phyloP scores from a whole-genome alignment of 2,888 invertebrate genomes.

The Hemistola chrysoprasaria region DNA sequence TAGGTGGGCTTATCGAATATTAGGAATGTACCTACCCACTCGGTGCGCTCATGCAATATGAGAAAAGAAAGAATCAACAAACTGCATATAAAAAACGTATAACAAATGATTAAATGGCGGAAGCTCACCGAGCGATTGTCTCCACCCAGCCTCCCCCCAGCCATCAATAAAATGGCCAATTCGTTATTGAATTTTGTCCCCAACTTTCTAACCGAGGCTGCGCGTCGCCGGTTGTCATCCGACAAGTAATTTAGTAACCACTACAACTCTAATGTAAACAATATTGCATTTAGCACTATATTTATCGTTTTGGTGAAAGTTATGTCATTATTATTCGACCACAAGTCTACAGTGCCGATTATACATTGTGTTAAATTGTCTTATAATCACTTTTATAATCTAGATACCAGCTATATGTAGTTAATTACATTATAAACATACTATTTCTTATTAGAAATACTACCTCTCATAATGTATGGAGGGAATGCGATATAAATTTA shows the following conservation, averaged over 20 bases:
- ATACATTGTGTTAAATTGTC: slow-evolving; percentile 51
- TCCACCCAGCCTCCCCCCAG: slow-evolving; percentile 79
- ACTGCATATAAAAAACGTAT: slow-evolving; percentile 43
- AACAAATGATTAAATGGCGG: slow-evolving; percentile 71
- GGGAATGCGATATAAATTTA: slow-evolving; percentile 61
- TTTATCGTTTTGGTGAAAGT: slow-evolving; percentile 65
- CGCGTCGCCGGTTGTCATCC: slow-evolving; percentile 76
- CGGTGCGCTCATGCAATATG: slow-evolving; percentile 41
- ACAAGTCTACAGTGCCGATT: slow-evolving; percentile 53
- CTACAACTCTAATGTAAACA: slow-evolving; percentile 70
- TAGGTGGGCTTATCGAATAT: too few species aligned
- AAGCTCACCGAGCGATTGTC: slow-evolving; percentile 71
- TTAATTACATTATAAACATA: slow-evolving; percentile 37
- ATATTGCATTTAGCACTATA: slow-evolving; percentile 53
- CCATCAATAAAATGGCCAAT: slow-evolving; percentile 83
- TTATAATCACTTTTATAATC: slow-evolving; percentile 40
- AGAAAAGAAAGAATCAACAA: slow-evolving; percentile 52
- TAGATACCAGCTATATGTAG: slow-evolving; percentile 54
- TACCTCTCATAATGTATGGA: slow-evolving; percentile 52
- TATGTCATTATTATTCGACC: slow-evolving; percentile 71
- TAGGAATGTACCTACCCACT: too few species aligned
- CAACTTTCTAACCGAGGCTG: slow-evolving; percentile 72
- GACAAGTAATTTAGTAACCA: slow-evolving; percentile 66
- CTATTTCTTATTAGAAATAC: slow-evolving; percentile 52
- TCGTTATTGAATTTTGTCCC: slow-evolving; percentile 80